Evolutionary conservation across 1,140 invertebrate genomes (phyloP), one percentile per base, ranked within the genome.

Genomic region (Procambarus virginalis): DNA sequence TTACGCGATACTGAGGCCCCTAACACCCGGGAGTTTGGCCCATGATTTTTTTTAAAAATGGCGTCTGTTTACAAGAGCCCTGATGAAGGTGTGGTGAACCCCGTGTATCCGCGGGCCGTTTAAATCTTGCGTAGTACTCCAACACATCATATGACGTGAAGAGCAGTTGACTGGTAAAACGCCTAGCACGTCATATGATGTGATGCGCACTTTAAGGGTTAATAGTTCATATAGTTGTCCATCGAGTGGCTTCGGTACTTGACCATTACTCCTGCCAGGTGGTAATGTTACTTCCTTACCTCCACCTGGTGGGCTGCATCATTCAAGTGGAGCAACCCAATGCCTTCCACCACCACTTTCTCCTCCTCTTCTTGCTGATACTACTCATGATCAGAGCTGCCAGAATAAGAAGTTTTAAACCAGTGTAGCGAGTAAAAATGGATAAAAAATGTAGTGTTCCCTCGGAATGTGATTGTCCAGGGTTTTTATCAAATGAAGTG

Each of bases 361-460:
- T 46, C 82, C 86, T 17, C 81, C 85, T 12, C 58, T 84, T 58
- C 48, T 88, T 46, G 86, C 78, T 45, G 91, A 87, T 17, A 60
- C 70, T 73, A 45, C 82, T 58, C 86, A 85, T 80, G 85, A 87
- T 48, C 64, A 87, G 77, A 80, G 73, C 70, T 87, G 91, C 60
- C 78, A 86, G 49, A 85, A 55, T 60, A 90, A 90, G 82, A 86
- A 91, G 60, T 60, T 55, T 14, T 85, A 89, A 20, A 70, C 86
- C 20, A 49, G 86, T 45, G 76, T 76, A 46, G 20, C 77, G 90
- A 82, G 83, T 87, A 9, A 91, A 91, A 68, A 87, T 90, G 79
- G 90, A 92, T 58, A 92, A 92, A 73, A 92, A 91, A 64, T 78
- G 92, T 51, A 92, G 89, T 78, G 87, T 91, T 73, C 86, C 89